Evolutionary conservation across 2,888 invertebrate genomes (phyloP).

Genomic region (Leptogaster cylindrica): DNA sequence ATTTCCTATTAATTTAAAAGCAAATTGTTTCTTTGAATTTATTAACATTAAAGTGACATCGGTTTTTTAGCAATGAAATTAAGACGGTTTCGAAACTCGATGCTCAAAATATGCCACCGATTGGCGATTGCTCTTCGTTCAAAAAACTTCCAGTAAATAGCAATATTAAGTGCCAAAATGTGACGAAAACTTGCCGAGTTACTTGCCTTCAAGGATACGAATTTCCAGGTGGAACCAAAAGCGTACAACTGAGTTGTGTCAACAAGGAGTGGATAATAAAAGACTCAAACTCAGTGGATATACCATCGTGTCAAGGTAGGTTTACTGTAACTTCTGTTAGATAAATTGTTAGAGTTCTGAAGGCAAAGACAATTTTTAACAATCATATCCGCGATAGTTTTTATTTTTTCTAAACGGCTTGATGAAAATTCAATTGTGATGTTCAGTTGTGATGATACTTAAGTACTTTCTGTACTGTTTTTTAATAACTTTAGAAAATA

Average conservation of each 20-base stretch:
- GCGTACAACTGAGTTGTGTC: slow-evolving; percentile 63
- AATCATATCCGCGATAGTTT: too few species aligned
- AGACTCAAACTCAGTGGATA: slow-evolving; percentile 60
- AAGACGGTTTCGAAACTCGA: neutral
- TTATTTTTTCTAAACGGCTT: too few species aligned
- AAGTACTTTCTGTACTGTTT: too few species aligned
- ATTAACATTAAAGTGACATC: too few species aligned
- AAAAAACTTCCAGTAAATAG: slow-evolving; percentile 10
- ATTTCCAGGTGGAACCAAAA: slow-evolving; percentile 65
- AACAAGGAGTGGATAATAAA: slow-evolving; percentile 64
- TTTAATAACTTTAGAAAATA: too few species aligned
- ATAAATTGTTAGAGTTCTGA: neutral
- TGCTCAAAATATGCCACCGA: slow-evolving; percentile 5
- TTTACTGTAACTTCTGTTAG: too few species aligned
- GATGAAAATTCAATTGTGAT: too few species aligned
- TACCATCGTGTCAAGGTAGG: slow-evolving; percentile 72
- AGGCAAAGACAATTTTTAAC: neutral
- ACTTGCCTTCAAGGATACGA: slow-evolving; percentile 63
- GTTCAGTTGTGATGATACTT: too few species aligned
- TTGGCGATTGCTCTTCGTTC: slow-evolving; percentile 4
- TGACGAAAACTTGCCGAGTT: slow-evolving; percentile 61
- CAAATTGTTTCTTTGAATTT: too few species aligned
- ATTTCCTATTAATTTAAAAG: too few species aligned
- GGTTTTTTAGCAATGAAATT: too few species aligned
- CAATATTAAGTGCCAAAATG: slow-evolving; percentile 28